These are phyloP conservation scores for Pelagia noctiluca DNA, from an alignment of 30 jellyfish, hydroid and myxozoan genomes.

Conservation along the genomic window DNA sequence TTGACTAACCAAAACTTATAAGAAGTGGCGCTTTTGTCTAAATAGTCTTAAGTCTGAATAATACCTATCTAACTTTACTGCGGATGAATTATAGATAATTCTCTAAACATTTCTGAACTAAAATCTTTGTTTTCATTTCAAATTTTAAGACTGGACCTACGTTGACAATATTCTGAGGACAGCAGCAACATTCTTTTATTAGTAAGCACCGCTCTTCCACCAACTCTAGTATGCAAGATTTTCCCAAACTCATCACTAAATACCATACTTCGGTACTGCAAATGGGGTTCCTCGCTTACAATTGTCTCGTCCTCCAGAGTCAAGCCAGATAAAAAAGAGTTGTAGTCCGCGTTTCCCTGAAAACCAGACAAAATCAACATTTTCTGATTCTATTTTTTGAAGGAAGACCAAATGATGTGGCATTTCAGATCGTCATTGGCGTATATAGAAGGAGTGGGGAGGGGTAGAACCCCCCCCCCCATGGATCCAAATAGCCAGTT, in stretches of 20 bases:
- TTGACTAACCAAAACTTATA: too few relatives aligned
- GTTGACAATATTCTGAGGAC: conserved; percentile 27
- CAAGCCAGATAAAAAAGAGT: conserved; percentile 13
- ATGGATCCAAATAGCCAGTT: too few relatives aligned
- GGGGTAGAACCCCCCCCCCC: not conserved
- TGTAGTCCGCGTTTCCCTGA: conserved; percentile 20
- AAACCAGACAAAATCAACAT: not conserved
- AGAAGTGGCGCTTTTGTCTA: too few relatives aligned
- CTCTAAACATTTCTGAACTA: not conserved
- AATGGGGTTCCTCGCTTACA: conserved; percentile 18
- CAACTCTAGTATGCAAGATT: not conserved
- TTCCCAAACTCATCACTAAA: conserved; percentile 11
- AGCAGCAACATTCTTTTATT: conserved; percentile 11
- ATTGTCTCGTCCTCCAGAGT: conserved; percentile 6
- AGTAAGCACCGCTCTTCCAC: conserved; percentile 40
- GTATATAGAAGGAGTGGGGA: not conserved
- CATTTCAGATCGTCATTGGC: not conserved
- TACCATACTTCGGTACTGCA: conserved; percentile 16
- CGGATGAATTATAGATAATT: not conserved
- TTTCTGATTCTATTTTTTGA: not conserved
- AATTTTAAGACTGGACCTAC: too few relatives aligned
- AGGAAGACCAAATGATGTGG: not conserved
- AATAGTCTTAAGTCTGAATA: too few relatives aligned
- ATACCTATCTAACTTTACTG: too few relatives aligned
- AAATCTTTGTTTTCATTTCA: too few relatives aligned